Base-by-base conservation (phyloP, 37 sponge, comb jelly and placozoan species). In the Cladorhizidae sp. region DNA sequence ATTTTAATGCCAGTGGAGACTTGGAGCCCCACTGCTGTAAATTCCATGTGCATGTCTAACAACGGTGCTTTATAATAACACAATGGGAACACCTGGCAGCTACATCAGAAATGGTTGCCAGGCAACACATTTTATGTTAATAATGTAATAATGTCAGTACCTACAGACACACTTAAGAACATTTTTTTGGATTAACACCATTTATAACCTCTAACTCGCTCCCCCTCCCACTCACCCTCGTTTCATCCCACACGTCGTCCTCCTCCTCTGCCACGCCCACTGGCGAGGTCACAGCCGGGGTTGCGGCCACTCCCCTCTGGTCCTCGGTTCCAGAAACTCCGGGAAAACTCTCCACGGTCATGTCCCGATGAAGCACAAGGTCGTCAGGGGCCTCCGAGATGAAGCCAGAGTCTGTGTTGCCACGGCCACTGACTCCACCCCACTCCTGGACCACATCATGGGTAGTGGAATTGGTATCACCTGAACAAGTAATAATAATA, bases 301-400 rank as follows among this genome's bases (percentile, higher is more conserved):
- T n/a, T 26, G 52, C 3, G 6, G 2, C 42, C 38, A 3, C 20
- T 1, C 62, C 62, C 45, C 11, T 64, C 15, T 42, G 57, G 14
- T 28, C 57, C 33, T 21, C 74, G 1, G 72, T 23, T 7, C 39
- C 1, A 8, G 25, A 9, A 41, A 49, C 11, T 1, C 49, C 74
- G 31, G 57, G 57, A 1, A 74, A 37, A 74, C 57, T 68, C 70
- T 69, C 70, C 28, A 57, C 57, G 56, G 69, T 45, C 43, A 67
- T 2, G 37, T 23, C 57, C 29, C 31, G 56, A 7, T 17, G 18
- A 18, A 36, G 11, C 9, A 28, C 23, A 8, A 57, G 72, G 18
- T 71, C 82, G 7, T 72, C 73, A 2, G 73, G 52, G 35, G 72
- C 81, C 17, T 71, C 81, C 23, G 81, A 71, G 14, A 56, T 25